Evolutionary conservation across 2,888 invertebrate species (phyloP).

Genomic region (Trissolcus japonicus): DNA sequence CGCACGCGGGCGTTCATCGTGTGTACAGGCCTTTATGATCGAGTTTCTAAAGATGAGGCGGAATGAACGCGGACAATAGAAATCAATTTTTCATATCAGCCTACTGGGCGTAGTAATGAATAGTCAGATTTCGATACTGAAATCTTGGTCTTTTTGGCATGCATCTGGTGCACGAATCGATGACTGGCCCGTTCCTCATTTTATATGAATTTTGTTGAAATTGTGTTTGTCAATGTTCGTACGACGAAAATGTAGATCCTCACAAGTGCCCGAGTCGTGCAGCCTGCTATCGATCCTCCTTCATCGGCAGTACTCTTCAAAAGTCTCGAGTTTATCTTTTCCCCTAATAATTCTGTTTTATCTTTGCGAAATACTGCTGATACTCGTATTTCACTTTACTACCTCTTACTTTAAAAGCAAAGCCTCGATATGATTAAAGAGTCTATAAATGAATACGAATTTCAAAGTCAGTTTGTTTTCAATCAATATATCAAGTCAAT

Average conservation of each 20-base stretch:
- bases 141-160: constrained; percentile 29
- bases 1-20: no score
- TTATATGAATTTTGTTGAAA: constrained; percentile 41
- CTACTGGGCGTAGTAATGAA: no score
- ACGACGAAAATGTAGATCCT: constrained; percentile 35
- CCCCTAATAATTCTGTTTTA: constrained; percentile 48
- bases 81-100: constrained; percentile 8
- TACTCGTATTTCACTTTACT: constrained; percentile 44
- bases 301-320: constrained; percentile 28
- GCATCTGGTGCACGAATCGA: constrained; percentile 31
- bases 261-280: constrained; percentile 23
- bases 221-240: constrained; percentile 42
- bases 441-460: constrained; percentile 21
- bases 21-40: no score
- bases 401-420: constrained; percentile 44
- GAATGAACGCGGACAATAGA: no score
- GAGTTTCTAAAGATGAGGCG: neutral
- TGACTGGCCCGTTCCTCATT: constrained; percentile 28
- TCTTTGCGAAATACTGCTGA: constrained; percentile 42
- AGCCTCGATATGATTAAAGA: constrained; percentile 41
- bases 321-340: constrained; percentile 48
- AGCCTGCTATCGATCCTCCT: constrained; percentile 34
- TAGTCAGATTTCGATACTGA: constrained; percentile 17
- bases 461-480: constrained; percentile 19
- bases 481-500: constrained; percentile 9